Evolutionary conservation across 2,888 invertebrate genomes (phyloP).

Genomic region (Anoncus sp.): DNA sequence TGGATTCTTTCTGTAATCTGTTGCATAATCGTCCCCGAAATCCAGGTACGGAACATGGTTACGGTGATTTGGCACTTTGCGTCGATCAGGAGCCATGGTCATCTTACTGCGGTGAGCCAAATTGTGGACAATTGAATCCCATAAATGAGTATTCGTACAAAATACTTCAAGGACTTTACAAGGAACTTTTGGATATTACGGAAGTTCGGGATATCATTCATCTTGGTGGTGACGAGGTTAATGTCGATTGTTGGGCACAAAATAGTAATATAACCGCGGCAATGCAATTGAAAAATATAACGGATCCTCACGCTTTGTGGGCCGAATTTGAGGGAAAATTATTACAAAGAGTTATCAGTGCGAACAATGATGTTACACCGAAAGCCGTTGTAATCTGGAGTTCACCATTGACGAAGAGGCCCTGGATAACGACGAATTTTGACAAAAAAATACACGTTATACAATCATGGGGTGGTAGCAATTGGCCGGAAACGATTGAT

Average conservation of each 20-base stretch:
- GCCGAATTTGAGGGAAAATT: constrained; percentile 89
- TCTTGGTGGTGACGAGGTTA: constrained; percentile 93
- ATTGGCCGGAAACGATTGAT: constrained; percentile 92
- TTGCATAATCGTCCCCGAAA: too few relatives aligned
- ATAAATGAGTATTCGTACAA: constrained; percentile 91
- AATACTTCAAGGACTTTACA: constrained; percentile 89
- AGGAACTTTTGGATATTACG: constrained; percentile 89
- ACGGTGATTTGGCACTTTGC: constrained; percentile 92
- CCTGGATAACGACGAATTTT: constrained; percentile 88
- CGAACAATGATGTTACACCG: constrained; percentile 85
- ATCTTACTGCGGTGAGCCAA: constrained; percentile 92
- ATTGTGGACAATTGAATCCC: constrained; percentile 94
- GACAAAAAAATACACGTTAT: constrained; percentile 90
- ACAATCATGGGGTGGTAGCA: constrained; percentile 93
- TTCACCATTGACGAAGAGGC: constrained; percentile 89
- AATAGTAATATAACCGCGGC: constrained; percentile 81
- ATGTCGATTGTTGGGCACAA: constrained; percentile 91
- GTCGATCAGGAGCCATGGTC: constrained; percentile 93
- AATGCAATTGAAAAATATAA: constrained; percentile 88
- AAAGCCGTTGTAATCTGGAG: constrained; percentile 89
- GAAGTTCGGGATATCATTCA: constrained; percentile 92
- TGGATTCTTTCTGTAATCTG: too few relatives aligned
- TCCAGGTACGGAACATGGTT: constrained; percentile 86
- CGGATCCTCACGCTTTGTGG: constrained; percentile 91
- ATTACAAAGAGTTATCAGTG: constrained; percentile 87